Evolutionary conservation across 1,140 invertebrate species (phyloP).

Genomic region (Schlechtendalia chinensis): DNA sequence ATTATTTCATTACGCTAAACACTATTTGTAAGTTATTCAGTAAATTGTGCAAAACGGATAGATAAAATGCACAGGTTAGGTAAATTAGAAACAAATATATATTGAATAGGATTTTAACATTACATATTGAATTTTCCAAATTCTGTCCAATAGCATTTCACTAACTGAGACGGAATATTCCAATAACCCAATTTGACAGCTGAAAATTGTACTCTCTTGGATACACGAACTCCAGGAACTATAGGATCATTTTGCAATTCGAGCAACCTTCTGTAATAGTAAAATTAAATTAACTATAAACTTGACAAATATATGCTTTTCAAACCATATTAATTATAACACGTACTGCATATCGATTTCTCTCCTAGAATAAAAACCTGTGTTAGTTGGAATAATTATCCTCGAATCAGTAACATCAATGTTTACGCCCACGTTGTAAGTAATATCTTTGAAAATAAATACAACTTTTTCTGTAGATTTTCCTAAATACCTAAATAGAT

Average conservation of each 20-base stretch:
- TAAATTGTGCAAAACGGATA: too few species aligned
- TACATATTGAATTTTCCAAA: constrained; percentile 14
- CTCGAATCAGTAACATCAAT: constrained; percentile 38
- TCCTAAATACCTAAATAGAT: constrained; percentile 27
- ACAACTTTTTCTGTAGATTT: constrained; percentile 35
- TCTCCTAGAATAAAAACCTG: background rate
- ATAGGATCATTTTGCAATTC: constrained; percentile 32
- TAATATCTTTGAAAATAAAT: constrained; percentile 33
- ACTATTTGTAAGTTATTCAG: too few species aligned
- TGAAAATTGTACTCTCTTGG: background rate
- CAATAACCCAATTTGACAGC: background rate
- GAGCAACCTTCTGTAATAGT: constrained; percentile 23
- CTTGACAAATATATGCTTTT: background rate
- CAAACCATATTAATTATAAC: background rate
- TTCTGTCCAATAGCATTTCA: constrained; percentile 9
- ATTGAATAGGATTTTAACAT: background rate
- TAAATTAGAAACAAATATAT: background rate
- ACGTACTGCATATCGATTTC: constrained; percentile 35
- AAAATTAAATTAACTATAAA: background rate
- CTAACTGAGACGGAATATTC: background rate
- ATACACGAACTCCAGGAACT: background rate
- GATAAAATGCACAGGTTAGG: too few species aligned
- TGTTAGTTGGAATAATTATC: background rate
- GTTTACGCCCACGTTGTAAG: constrained; percentile 36
- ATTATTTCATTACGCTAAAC: too few species aligned